Percentiles rank a stretch among this genome's conserved stretches.
Conservation (phyloP, 64 coral and sea anemone genomes). For the Dendrophyllia cribrosa region DNA sequence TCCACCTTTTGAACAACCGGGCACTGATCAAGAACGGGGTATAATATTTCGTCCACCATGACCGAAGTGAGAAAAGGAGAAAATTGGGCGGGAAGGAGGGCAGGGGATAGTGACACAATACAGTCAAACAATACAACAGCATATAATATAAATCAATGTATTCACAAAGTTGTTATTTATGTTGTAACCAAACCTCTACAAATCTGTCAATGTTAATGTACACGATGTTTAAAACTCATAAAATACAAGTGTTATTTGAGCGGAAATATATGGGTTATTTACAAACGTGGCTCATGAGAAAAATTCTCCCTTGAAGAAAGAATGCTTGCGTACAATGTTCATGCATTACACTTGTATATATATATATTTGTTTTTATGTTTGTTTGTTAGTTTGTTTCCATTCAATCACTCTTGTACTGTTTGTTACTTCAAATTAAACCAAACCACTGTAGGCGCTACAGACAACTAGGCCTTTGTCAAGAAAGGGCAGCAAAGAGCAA, state of each 20-base stretch:
- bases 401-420: neutral
- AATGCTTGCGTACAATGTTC: constrained; percentile 39
- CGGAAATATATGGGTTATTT: constrained; percentile 37
- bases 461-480: constrained; percentile 20
- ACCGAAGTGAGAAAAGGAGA: too few species aligned
- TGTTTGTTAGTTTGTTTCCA: neutral
- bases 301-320: constrained; percentile 20
- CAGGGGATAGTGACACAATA: neutral
- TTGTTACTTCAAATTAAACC: neutral
- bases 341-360: constrained; percentile 1
- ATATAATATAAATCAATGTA: constrained; percentile 51
- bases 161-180: constrained; percentile 55
- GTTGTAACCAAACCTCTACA: constrained; percentile 61
- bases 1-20: too few species aligned
- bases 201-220: constrained; percentile 52
- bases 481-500: constrained; percentile 12
- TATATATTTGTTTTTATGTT: constrained; percentile 15
- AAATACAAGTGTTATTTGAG: constrained; percentile 45
- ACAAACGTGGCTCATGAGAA: constrained; percentile 42
- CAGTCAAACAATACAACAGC: neutral
- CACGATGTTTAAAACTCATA: constrained; percentile 63
- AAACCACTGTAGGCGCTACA: neutral
- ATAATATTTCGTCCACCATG: too few species aligned
- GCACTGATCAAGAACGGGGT: too few species aligned
- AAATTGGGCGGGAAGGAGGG: neutral